Base-by-base conservation (phyloP, 2,888 invertebrate species). In the Philaethria dido region DNA sequence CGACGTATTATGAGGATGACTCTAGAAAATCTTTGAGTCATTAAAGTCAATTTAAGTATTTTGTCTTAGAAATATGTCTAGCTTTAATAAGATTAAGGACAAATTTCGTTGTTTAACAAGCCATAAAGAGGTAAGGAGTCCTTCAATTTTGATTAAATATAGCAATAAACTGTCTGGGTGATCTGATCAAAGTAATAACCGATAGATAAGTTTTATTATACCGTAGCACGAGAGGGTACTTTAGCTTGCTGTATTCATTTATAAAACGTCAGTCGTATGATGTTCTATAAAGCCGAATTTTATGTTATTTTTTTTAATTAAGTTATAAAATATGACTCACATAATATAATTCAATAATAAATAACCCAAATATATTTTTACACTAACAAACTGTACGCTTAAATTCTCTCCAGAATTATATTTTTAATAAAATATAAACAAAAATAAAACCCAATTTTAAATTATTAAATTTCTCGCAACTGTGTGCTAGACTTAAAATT, bases 141-240 rank as follows among this genome's bases (percentile, higher is more conserved):
- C 61, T 66, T 36, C 33, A 45, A 42, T 66, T 61, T 61, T 66
- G 52, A 66, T 66, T 66, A 66, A 61, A 66, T 52, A 54, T 11
- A 44, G 45, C 65, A 25, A 65, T 65, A 65, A 65, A 60, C 22
- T 36, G 50, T 20, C 50, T 65, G 60, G 65, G 33, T 45, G 66
- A 55, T 52, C 44, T 61, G 61, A 55, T 62, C 66, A 60, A 45
- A 61, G 66, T 62, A 55, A 55, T 62, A 62, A 55, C 45, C 22
- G 60, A 60, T 62, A 62, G 48, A 62, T 62, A 62, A 62, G 22
- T 62, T 62, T 62, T 62, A 62, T 62, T 62, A 62, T 33, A 57
- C 39, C n/a, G 39, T 20, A 45, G 45, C 9, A 20, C 8, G 45
- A 60, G 60, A 60, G 6, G n/a, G 39, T 39, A 57, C 11, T 42